Percentiles rank a stretch among this genome's conserved stretches.
Evolutionary conservation across 1,140 invertebrate species (phyloP).

Genomic region (Neuroterus valhalla): DNA sequence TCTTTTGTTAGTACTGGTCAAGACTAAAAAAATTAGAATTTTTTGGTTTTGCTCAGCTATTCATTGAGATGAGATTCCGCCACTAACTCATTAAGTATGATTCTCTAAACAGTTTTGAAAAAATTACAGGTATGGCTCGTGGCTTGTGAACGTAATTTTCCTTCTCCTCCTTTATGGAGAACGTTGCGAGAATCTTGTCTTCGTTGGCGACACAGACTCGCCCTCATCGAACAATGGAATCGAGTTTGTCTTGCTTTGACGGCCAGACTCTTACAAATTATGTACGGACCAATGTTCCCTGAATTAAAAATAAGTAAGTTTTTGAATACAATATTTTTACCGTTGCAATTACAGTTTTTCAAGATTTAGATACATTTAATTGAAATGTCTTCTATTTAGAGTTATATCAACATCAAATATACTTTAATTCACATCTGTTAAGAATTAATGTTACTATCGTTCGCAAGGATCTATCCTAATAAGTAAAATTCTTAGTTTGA

Average conservation of each 20-base stretch:
- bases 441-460: too few species aligned
- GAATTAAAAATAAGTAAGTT: constrained; percentile 87
- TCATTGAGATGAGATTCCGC: constrained; percentile 6
- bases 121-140: constrained; percentile 86
- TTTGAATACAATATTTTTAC: constrained; percentile 25
- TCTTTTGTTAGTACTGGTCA: too few species aligned
- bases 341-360: too few species aligned
- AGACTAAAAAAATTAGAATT: too few species aligned
- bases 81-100: constrained; percentile 13
- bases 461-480: background rate
- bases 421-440: too few species aligned
- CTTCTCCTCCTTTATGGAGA: constrained; percentile 96
- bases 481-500: background rate
- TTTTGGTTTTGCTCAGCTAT: too few species aligned
- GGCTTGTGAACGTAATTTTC: constrained; percentile 92
- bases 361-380: too few species aligned
- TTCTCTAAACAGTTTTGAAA: constrained; percentile 32
- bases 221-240: constrained; percentile 96
- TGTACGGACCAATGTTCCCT: constrained; percentile 93
- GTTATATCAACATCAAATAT: too few species aligned
- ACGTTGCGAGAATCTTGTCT: constrained; percentile 94
- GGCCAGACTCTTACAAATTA: constrained; percentile 86
- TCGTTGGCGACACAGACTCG: constrained; percentile 94
- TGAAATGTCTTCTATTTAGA: too few species aligned
- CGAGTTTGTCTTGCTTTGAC: constrained; percentile 93